phyloP scores from a whole-genome alignment of 2,888 invertebrate species.

The Oxytorus armatus region DNA sequence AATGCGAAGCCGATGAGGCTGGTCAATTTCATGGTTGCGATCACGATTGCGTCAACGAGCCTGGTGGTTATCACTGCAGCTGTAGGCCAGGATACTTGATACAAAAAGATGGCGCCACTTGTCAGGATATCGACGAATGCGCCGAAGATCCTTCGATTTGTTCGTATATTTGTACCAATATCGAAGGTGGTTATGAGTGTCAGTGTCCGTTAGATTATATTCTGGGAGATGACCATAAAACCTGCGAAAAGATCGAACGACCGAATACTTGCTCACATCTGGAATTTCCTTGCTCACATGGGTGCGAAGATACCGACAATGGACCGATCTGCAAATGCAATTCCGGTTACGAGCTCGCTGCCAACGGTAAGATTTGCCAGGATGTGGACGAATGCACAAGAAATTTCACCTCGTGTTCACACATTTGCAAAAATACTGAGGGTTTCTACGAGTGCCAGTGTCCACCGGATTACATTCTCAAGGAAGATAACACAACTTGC shows the following conservation, averaged over 20 bases:
- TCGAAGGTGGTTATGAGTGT: slow-evolving; percentile 82
- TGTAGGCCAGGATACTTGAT: slow-evolving; percentile 83
- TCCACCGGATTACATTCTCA: slow-evolving; percentile 71
- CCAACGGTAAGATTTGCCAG: slow-evolving; percentile 81
- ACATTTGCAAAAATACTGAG: slow-evolving; percentile 85
- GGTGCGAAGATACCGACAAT: slow-evolving; percentile 77
- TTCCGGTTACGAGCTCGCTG: slow-evolving; percentile 84
- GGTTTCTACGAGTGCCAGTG: slow-evolving; percentile 85
- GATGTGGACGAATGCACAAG: slow-evolving; percentile 82
- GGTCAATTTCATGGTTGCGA: slow-evolving; percentile 85
- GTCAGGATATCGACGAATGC: slow-evolving; percentile 82
- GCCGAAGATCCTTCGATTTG: slow-evolving; percentile 70
- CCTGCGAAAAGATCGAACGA: slow-evolving; percentile 76
- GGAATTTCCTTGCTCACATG: slow-evolving; percentile 72
- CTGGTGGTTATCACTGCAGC: slow-evolving; percentile 82
- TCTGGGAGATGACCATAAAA: slow-evolving; percentile 74
- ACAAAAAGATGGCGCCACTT: slow-evolving; percentile 77
- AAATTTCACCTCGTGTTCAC: slow-evolving; percentile 82
- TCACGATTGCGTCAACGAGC: slow-evolving; percentile 85
- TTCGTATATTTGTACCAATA: slow-evolving; percentile 78
- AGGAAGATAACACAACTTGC: slow-evolving; percentile 82
- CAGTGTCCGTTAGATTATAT: slow-evolving; percentile 85
- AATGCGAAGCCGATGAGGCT: slow-evolving; percentile 85
- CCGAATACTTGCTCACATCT: slow-evolving; percentile 71
- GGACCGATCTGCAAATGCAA: slow-evolving; percentile 86